Evolutionary conservation across 2,888 invertebrate genomes (phyloP).

Genomic region (Sclerodermus sp.): DNA sequence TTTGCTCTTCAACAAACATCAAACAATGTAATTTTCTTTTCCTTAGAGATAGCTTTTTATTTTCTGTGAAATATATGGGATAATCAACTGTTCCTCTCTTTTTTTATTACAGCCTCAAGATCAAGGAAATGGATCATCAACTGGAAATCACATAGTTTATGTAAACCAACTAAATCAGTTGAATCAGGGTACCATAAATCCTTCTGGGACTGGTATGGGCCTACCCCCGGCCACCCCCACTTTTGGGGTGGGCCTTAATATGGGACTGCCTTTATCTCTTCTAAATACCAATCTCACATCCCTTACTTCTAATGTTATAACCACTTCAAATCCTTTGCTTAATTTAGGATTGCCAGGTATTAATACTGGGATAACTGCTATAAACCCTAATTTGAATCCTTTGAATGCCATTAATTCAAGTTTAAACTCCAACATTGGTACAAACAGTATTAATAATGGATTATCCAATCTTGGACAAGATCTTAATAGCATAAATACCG

Average conservation of each 20-base stretch:
- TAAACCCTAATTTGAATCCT: constrained; percentile 53
- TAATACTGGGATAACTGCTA: constrained; percentile 51
- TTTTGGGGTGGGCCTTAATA: constrained; percentile 58
- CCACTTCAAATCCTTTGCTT: constrained; percentile 55
- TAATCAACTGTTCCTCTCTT: not conserved
- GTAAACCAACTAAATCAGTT: constrained; percentile 55
- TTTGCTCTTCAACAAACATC: constrained; percentile 55
- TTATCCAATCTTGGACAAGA: constrained; percentile 51
- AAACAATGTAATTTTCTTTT: constrained; percentile 43
- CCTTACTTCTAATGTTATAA: constrained; percentile 55
- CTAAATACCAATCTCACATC: constrained; percentile 54
- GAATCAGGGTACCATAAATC: constrained; percentile 55
- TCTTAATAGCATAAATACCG: constrained; percentile 47
- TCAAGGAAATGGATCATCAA: constrained; percentile 51
- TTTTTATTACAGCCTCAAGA: constrained; percentile 46
- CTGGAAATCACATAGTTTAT: constrained; percentile 56
- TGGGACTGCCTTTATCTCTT: constrained; percentile 56
- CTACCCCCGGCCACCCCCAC: constrained; percentile 58
- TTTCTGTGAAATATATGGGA: not conserved
- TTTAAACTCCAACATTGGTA: constrained; percentile 48
- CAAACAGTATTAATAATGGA: constrained; percentile 53
- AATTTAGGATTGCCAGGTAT: constrained; percentile 53
- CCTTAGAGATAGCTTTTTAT: not conserved
- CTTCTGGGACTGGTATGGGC: constrained; percentile 57
- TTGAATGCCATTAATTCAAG: constrained; percentile 51